Evolutionary conservation across 2,888 invertebrate species (phyloP), one percentile per base, ranked within the genome.

Genomic region (Cephus nigrinus): DNA sequence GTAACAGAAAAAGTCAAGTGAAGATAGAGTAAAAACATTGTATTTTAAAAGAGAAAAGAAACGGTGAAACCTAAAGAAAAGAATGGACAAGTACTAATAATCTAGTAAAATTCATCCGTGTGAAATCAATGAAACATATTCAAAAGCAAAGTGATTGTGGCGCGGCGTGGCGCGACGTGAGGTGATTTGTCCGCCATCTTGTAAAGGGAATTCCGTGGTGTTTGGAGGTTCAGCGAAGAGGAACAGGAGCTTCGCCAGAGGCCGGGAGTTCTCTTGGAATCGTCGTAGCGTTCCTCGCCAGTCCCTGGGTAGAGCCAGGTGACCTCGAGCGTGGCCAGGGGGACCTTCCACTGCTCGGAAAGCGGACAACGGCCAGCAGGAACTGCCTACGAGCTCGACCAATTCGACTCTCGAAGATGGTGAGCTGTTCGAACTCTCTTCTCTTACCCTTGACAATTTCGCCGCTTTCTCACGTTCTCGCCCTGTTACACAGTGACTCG

Each of bases 141-240:
- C 78, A 75, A 78, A 78, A 68, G 75, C 72, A 73, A 75, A 75
- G 75, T 76, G 71, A 76, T 76, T 74, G 68, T 74, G 76, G 77
- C 77, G 79, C 79, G 79, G 75, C 1, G 33, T 55, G 55, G 55
- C 55, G 55, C 55, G 55, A 55, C 55, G 55, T 55, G 55, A 55
- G 55, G 55, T 78, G 76, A 68, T 35, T 69, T 75, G 81, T 76
- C 86, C 82, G 89, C 89, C 89, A 89, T 89, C 87, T 89, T 89
- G 88, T 86, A 87, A 87, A 85, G 86, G 84, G 86, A 85, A 87
- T 86, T 83, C 82, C 80, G 82, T 87, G 84, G 88, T 86, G 88
- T 87, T 87, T 87, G 85, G 86, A 86, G 86, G 85, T 88, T 86
- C 83, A 84, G 84, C 81, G 82, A 87, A 83, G 86, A 84, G 84